These are phyloP conservation scores for Protodeltote pygarga DNA, from an alignment of 2,888 invertebrate genomes.

Conservation along the genomic window DNA sequence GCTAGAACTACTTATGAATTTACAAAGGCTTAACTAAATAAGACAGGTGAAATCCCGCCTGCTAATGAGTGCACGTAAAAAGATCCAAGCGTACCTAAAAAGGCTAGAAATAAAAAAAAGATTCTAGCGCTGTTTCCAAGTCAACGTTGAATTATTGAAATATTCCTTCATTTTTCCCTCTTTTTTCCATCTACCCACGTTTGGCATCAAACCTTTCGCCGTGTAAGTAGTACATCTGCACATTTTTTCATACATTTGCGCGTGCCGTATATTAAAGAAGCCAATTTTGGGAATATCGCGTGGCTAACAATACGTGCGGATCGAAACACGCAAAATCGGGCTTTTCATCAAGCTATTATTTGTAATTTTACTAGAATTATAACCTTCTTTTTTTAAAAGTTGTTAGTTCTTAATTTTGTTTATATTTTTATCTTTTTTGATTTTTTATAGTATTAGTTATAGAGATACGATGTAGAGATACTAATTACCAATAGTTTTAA, in stretches of 20 bases:
- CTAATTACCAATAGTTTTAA: no score
- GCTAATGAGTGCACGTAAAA: constrained; percentile 8
- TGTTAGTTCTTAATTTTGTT: not conserved
- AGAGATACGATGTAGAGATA: no score
- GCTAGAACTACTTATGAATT: no score
- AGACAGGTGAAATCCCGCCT: no score
- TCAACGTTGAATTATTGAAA: constrained; percentile 23
- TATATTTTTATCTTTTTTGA: not conserved
- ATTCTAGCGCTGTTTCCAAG: constrained; percentile 13
- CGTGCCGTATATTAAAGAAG: constrained; percentile 65
- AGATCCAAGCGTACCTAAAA: constrained; percentile 2
- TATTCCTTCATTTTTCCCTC: constrained; percentile 24
- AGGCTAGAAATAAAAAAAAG: not conserved
- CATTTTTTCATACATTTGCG: constrained; percentile 54
- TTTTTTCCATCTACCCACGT: constrained; percentile 22
- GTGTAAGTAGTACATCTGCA: constrained; percentile 47
- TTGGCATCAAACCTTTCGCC: constrained; percentile 45
- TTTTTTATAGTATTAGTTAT: no score
- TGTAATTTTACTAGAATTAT: constrained; percentile 19
- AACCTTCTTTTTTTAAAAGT: not conserved
- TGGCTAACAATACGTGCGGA: constrained; percentile 50
- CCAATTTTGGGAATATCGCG: constrained; percentile 57
- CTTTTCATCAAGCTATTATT: constrained; percentile 39
- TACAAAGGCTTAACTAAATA: no score
- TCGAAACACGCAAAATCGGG: constrained; percentile 35